These are phyloP conservation scores for Morpho helenor DNA, from an alignment of 2,888 invertebrate species.

Conservation along the genomic window DNA sequence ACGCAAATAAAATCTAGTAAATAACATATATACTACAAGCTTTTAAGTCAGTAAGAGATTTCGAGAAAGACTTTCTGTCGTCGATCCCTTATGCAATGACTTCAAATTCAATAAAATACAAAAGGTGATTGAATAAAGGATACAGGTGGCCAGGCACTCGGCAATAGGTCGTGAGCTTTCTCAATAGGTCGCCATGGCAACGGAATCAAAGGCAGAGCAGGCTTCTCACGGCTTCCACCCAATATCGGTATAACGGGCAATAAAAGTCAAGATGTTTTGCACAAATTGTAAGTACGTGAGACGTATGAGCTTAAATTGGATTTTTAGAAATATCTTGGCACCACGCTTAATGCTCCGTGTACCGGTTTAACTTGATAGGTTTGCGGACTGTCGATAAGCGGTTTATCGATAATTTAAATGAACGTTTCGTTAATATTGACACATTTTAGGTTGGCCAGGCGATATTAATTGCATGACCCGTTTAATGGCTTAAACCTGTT, in stretches of 20 bases:
- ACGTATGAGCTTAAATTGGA: conserved; percentile 45
- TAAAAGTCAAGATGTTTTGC: conserved; percentile 57
- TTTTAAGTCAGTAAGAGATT: not conserved
- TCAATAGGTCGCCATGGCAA: conserved; percentile 34
- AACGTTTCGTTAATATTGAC: no score
- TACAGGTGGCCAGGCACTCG: conserved; percentile 27
- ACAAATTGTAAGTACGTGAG: conserved; percentile 43
- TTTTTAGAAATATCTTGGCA: conserved; percentile 37
- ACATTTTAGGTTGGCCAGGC: no score
- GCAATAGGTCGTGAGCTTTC: conserved; percentile 24
- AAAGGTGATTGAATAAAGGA: conserved; percentile 30
- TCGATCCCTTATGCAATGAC: not conserved
- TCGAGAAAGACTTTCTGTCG: not conserved
- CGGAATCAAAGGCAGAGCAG: conserved; percentile 31
- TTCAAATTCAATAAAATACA: conserved; percentile 28
- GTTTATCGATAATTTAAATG: conserved; percentile 4
- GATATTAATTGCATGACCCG: no score
- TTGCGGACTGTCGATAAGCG: not conserved
- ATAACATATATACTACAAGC: no score
- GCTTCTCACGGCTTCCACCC: conserved; percentile 40
- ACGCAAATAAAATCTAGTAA: not conserved
- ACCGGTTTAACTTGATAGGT: conserved; percentile 20
- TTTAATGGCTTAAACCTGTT: no score
- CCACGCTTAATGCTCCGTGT: conserved; percentile 23
- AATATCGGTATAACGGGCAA: conserved; percentile 59